Evolutionary conservation across 2,888 invertebrate genomes (phyloP).

Genomic region (Mimas tiliae): DNA sequence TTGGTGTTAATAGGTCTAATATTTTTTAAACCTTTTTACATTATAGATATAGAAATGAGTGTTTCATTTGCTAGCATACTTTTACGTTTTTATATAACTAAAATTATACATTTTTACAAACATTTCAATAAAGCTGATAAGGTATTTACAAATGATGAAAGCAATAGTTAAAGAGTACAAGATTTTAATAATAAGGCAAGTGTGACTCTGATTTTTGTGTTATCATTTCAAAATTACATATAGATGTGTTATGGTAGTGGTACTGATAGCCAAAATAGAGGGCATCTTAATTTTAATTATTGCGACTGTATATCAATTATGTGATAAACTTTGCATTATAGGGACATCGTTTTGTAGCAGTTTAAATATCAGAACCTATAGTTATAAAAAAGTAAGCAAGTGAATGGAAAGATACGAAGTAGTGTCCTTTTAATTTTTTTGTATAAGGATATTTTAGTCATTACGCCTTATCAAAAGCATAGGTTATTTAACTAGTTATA

Average conservation of each 20-base stretch:
- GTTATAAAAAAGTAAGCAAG: no score
- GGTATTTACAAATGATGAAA: neutral
- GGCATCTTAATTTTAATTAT: neutral
- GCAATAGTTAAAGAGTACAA: slow-evolving; percentile 18
- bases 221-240: neutral
- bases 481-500: neutral
- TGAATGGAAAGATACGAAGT: no score
- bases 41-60: slow-evolving; percentile 14
- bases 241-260: neutral
- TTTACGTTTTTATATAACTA: slow-evolving; percentile 14
- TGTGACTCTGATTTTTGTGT: slow-evolving; percentile 1
- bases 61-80: slow-evolving; percentile 23
- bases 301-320: no score
- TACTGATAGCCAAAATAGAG: neutral
- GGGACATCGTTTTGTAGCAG: no score
- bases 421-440: no score
- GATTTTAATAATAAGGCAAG: slow-evolving; percentile 10
- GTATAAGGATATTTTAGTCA: neutral
- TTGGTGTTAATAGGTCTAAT: slow-evolving; percentile 18
- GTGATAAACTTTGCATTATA: no score
- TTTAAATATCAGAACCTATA: no score
- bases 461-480: neutral
- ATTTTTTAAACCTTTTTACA: slow-evolving; percentile 22
- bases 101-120: slow-evolving; percentile 2
- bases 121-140: slow-evolving; percentile 1